Evolutionary conservation across 1,140 invertebrate species (phyloP).

Genomic region (Neodiprion lecontei): DNA sequence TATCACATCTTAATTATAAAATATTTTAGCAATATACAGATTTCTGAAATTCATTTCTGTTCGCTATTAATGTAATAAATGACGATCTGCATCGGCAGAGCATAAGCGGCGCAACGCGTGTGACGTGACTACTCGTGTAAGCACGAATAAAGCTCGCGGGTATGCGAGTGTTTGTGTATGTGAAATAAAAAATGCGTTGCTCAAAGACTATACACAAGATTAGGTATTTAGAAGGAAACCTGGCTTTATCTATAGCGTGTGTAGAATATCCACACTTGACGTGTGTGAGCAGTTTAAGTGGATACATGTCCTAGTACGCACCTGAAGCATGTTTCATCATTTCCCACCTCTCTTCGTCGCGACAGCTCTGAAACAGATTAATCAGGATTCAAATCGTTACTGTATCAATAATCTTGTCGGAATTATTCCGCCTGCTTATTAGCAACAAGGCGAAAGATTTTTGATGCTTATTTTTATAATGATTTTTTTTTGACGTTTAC

Average conservation of each 20-base stretch:
- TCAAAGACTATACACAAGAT: conserved; percentile 6
- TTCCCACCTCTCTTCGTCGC: not conserved
- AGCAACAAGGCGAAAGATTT: no score
- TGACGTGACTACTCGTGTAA: not conserved
- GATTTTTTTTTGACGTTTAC: no score
- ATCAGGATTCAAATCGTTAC: not conserved
- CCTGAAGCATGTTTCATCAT: not conserved
- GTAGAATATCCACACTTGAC: not conserved
- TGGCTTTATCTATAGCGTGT: not conserved
- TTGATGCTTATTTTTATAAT: no score
- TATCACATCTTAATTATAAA: not conserved
- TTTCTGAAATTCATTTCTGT: not conserved
- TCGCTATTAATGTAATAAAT: not conserved
- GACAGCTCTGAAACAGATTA: no score
- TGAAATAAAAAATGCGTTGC: conserved; percentile 1
- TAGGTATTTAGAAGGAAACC: not conserved
- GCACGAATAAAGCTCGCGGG: not conserved
- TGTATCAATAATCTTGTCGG: not conserved
- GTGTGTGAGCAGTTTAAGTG: not conserved
- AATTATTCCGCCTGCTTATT: no score
- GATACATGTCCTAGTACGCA: conserved; percentile 1
- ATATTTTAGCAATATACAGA: not conserved
- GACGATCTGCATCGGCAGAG: not conserved
- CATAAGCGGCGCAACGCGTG: not conserved
- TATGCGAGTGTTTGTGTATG: not conserved